These are phyloP conservation scores for Bubalus kerabau DNA, from an alignment of 2,113 vertebrate genomes.

Conservation along the genomic window DNA sequence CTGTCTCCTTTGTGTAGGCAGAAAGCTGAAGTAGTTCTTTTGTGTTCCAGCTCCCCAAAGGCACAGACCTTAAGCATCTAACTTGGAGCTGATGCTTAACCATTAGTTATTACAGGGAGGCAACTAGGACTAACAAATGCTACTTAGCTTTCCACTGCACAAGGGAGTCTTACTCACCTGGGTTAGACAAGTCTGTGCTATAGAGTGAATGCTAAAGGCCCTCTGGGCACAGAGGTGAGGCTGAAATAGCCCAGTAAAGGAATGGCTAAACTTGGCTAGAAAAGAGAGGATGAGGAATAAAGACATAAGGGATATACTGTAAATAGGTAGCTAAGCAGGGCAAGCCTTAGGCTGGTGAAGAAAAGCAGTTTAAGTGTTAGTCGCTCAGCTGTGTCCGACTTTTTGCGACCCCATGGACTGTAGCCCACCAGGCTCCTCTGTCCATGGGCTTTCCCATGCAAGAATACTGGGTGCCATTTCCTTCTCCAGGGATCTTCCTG, in stretches of 20 bases:
- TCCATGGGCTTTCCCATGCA: neutral
- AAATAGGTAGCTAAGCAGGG: neutral
- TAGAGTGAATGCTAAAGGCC: neutral
- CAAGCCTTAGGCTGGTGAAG: neutral
- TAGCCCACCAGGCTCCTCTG: neutral
- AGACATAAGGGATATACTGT: slow-evolving; percentile 11
- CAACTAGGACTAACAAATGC: neutral
- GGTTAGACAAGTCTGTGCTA: neutral
- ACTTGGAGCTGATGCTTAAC: neutral
- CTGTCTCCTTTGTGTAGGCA: slow-evolving; percentile 5
- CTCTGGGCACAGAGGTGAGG: neutral
- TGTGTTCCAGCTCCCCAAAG: neutral
- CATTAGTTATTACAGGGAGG: neutral
- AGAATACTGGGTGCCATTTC: neutral
- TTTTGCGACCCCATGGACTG: neutral
- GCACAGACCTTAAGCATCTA: neutral
- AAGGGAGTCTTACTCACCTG: neutral
- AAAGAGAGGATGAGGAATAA: neutral
- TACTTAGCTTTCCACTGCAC: slow-evolving; percentile 7
- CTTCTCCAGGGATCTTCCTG: neutral
- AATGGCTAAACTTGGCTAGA: neutral
- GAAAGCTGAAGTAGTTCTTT: neutral
- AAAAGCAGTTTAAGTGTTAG: too few species aligned
- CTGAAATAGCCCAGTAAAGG: neutral
- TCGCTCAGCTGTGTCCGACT: neutral